Base-by-base conservation (phyloP, 2,888 invertebrate genomes). In the Brenthis daphne region DNA sequence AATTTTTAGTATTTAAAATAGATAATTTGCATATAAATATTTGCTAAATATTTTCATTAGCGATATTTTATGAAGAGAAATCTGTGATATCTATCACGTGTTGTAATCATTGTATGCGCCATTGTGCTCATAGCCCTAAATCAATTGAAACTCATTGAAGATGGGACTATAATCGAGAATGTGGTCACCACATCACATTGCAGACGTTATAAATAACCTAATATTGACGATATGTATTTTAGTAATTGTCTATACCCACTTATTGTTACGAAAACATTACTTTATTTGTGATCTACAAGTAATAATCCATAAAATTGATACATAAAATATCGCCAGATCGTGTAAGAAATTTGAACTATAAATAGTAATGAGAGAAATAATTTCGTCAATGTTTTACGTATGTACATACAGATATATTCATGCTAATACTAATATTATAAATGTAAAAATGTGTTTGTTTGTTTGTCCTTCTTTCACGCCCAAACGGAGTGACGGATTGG, bases 111-210 rank as follows among this genome's bases (percentile, higher is more conserved):
- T 70, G 74, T 72, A 74, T 70, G 71, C 54, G 60, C 65, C 64
- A 71, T 69, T 74, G 69, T 60, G 66, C 73, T 77, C 74, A 74
- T 67, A 72, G 75, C 70, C 69, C 75, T 79, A 80, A 77, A 80
- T 80, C 78, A 80, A 80, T 80, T 80, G 77, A 77, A 75, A 73
- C 76, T 74, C 73, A 72, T 76, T 74, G 72, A 72, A 74, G 76
- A 79, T 77, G 56, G 37, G 43, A 74, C 70, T 72, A 70, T 76
- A 77, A 79, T 79, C 77, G 72, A 76, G 70, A 76, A 75, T 74
- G 74, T 66, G 58, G 64, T 53, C 65, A 67, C 72, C 73, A 72
- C 74, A 74, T 68, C 56, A 67, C 71, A 73, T 68, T n/a, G 16
- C 24, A 60, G 53, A 65, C 67, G 56, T 57, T 67, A 69, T 60